Percentiles rank a stretch among this genome's conserved stretches.
Evolutionary conservation across 2,797 vertebrate genomes (phyloP).

Genomic region (Coccyzus lansbergi): DNA sequence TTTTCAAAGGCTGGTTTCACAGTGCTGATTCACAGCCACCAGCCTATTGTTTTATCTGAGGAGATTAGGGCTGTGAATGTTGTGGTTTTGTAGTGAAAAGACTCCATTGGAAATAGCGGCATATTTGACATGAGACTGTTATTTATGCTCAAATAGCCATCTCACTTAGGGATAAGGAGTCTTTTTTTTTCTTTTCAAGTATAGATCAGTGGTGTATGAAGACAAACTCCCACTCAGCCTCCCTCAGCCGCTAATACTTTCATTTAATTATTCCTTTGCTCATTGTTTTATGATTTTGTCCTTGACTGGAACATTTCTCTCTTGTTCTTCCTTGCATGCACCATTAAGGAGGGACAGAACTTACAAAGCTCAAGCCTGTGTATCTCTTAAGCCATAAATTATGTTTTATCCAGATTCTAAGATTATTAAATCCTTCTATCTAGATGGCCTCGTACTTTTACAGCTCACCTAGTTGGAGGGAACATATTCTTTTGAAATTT

Average conservation of each 20-base stretch:
- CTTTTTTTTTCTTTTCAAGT: conserved; percentile 32
- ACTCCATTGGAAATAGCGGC: conserved; percentile 21
- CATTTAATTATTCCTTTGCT: conserved; percentile 58
- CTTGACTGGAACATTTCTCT: conserved; percentile 71
- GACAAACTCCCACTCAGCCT: conserved; percentile 64
- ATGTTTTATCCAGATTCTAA: conserved; percentile 13
- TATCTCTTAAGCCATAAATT: conserved; percentile 58
- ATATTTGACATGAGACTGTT: conserved; percentile 49
- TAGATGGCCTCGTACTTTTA: conserved; percentile 27
- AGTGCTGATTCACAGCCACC: conserved; percentile 42
- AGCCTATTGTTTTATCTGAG: conserved; percentile 37
- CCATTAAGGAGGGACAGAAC: conserved; percentile 18
- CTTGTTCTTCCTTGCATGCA: conserved; percentile 42
- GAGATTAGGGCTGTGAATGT: conserved; percentile 44
- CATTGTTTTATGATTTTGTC: conserved; percentile 67
- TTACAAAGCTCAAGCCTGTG: conserved; percentile 16
- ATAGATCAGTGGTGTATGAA: conserved; percentile 62
- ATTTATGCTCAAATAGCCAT: conserved; percentile 49
- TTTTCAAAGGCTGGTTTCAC: conserved; percentile 43
- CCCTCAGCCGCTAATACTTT: conserved; percentile 46
- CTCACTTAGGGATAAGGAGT: conserved; percentile 42
- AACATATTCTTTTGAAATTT: conserved; percentile 1
- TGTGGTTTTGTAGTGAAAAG: conserved; percentile 35
- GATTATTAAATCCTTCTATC: conserved; percentile 31
- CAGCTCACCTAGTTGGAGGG: conserved; percentile 16